Evolutionary conservation across 35 echinoderm and acorn worm genomes (phyloP).

Genomic region (Strongylocentrotus purpuratus): DNA sequence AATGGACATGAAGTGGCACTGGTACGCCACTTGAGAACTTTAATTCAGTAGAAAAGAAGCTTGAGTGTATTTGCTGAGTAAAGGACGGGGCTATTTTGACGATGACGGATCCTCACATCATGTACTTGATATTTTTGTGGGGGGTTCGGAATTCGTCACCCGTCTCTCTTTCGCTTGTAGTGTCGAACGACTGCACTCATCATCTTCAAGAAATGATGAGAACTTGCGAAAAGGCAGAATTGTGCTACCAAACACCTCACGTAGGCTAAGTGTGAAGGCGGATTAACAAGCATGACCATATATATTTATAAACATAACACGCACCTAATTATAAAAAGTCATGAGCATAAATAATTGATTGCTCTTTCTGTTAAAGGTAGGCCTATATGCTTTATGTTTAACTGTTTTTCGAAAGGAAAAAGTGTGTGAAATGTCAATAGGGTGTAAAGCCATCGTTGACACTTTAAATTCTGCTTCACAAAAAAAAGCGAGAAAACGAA

Average conservation of each 20-base stretch:
- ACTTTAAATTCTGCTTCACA: too few relatives aligned
- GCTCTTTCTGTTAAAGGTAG: too few relatives aligned
- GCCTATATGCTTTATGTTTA: too few relatives aligned
- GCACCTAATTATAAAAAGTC: too few relatives aligned
- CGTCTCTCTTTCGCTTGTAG: not conserved
- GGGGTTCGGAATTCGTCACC: not conserved
- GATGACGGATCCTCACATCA: slow-evolving; percentile 20
- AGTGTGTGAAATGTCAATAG: too few relatives aligned
- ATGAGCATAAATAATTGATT: too few relatives aligned
- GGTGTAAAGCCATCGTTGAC: too few relatives aligned
- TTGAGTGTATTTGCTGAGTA: slow-evolving; percentile 32
- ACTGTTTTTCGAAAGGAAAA: too few relatives aligned
- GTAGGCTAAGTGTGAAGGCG: not conserved
- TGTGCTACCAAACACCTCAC: not conserved
- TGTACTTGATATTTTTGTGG: not conserved
- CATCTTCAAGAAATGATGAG: not conserved
- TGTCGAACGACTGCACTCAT: not conserved
- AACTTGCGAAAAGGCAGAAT: not conserved
- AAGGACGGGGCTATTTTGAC: slow-evolving; percentile 30
- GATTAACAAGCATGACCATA: too few relatives aligned
- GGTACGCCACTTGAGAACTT: slow-evolving; percentile 18
- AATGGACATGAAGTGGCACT: slow-evolving; percentile 37
- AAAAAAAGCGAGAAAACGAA: too few relatives aligned
- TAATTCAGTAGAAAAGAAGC: slow-evolving; percentile 37
- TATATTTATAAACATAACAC: too few relatives aligned